These are phyloP conservation scores for Tauraco erythrolophus DNA, from an alignment of 2,113 vertebrate genomes.

Conservation along the genomic window DNA sequence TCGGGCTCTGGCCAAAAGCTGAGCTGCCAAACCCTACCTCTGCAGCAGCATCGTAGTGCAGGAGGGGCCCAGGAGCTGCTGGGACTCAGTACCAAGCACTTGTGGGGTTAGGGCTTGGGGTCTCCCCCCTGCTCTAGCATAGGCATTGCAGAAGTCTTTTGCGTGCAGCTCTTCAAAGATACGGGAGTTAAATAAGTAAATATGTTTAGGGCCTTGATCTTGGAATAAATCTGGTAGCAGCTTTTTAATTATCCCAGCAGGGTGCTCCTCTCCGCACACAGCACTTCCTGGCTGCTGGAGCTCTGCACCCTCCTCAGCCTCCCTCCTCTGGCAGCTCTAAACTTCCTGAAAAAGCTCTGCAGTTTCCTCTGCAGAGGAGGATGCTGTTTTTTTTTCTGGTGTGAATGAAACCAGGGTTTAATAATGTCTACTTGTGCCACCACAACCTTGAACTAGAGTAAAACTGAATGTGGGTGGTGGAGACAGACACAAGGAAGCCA, in stretches of 20 bases:
- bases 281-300: neutral
- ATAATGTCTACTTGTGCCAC: neutral
- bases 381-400: neutral
- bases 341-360: neutral
- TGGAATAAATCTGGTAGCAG: neutral
- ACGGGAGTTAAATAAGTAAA: neutral
- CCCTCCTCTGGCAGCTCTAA: neutral
- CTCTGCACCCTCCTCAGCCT: neutral
- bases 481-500: neutral
- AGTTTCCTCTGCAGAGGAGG: neutral
- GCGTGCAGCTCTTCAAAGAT: neutral
- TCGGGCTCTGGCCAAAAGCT: neutral
- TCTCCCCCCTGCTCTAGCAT: neutral
- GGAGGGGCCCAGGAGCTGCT: neutral
- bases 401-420: neutral
- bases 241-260: neutral
- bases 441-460: neutral
- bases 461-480: neutral
- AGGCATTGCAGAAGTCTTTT: neutral
- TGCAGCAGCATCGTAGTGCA: accelerated
- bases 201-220: neutral
- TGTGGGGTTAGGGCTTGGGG: neutral
- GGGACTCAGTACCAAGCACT: neutral
- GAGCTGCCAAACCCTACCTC: neutral
- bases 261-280: neutral